These are phyloP conservation scores for Pseudopodoces humilis DNA, from an alignment of 2,113 vertebrate genomes.

Conservation along the genomic window DNA sequence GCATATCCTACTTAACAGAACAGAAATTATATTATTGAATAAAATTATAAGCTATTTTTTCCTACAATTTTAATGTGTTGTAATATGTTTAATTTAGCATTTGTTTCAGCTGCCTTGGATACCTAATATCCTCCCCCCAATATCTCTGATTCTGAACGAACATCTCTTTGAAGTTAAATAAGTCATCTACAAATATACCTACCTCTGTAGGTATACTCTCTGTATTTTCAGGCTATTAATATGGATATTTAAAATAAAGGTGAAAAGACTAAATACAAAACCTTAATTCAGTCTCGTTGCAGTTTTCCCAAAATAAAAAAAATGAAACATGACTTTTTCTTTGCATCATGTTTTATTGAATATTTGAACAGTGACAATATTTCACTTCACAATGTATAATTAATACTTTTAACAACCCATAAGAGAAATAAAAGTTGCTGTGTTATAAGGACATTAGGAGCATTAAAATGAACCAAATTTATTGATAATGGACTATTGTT, in stretches of 20 bases:
- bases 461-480: neutral
- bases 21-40: neutral
- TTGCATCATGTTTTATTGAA: neutral
- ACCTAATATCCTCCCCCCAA: accelerated
- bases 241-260: neutral
- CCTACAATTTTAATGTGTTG: neutral
- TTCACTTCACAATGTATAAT: neutral
- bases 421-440: neutral
- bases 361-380: neutral
- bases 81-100: neutral
- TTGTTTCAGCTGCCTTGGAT: neutral
- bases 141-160: neutral
- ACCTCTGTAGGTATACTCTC: neutral
- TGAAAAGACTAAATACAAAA: neutral
- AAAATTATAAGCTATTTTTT: neutral
- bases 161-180: neutral
- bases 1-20: neutral
- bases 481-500: neutral
- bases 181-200: neutral
- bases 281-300: neutral
- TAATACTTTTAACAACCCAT: neutral
- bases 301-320: neutral
- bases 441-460: neutral
- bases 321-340: neutral
- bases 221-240: neutral